Conservation (phyloP, 2,888 invertebrate genomes). For the Formica aserva region DNA sequence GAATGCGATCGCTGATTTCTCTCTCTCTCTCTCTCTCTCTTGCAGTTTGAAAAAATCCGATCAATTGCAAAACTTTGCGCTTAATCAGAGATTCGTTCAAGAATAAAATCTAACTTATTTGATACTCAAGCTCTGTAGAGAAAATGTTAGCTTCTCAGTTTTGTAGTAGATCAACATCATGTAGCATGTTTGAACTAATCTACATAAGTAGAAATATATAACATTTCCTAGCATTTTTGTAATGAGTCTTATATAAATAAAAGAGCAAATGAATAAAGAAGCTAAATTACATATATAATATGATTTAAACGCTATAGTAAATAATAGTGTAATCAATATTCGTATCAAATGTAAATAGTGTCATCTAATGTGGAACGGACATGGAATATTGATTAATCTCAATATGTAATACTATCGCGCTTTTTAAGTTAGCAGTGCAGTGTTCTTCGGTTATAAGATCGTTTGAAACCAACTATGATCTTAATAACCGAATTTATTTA, state of each 20-base stretch:
- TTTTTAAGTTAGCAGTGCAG: not conserved
- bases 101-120: not conserved
- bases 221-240: not conserved
- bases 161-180: not conserved
- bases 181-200: slow-evolving; percentile 15
- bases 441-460: no score
- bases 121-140: not conserved
- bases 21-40: not conserved
- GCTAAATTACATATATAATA: slow-evolving; percentile 9
- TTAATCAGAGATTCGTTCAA: not conserved
- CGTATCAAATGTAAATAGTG: not conserved
- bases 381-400: slow-evolving; percentile 25
- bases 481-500: no score
- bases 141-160: not conserved
- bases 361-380: slow-evolving; percentile 10
- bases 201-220: slow-evolving; percentile 23
- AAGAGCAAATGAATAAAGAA: not conserved
- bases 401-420: slow-evolving; percentile 12
- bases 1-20: slow-evolving; percentile 17
- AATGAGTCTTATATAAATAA: slow-evolving; percentile 27
- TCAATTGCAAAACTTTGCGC: not conserved
- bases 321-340: not conserved
- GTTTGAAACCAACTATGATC: no score
- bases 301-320: not conserved
- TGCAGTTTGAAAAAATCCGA: not conserved